Conservation (phyloP, 1,140 invertebrate species). For the Drosophila insularis region DNA sequence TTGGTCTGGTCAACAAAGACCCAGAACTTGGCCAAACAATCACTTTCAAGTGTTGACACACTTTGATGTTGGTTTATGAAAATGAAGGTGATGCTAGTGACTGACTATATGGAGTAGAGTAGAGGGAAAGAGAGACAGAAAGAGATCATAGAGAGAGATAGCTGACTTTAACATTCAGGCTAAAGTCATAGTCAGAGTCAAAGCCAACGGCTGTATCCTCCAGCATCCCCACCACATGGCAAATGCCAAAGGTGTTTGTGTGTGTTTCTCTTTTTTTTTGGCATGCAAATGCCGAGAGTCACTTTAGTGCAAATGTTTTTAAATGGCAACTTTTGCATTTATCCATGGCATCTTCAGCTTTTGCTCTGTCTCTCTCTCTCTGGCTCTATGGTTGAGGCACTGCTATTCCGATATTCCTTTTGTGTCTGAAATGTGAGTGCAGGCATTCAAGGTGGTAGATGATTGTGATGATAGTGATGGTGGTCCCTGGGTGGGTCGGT, state of each 20-base stretch:
- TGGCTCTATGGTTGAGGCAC: constrained; percentile 43
- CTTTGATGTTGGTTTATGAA: constrained; percentile 52
- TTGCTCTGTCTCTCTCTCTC: not conserved
- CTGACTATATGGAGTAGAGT: not conserved
- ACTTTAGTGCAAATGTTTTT: constrained; percentile 71
- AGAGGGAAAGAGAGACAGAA: not conserved
- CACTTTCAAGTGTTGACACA: constrained; percentile 23
- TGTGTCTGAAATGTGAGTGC: constrained; percentile 50
- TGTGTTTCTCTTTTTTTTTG: not conserved
- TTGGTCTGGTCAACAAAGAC: constrained; percentile 45
- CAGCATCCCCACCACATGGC: constrained; percentile 43
- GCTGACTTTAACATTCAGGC: constrained; percentile 2
- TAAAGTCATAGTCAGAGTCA: not conserved
- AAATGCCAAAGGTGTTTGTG: constrained; percentile 42
- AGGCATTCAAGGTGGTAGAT: constrained; percentile 25
- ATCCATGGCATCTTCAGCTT: not conserved
- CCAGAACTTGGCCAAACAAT: not conserved
- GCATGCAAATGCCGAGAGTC: constrained; percentile 68
- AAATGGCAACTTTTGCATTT: constrained; percentile 53
- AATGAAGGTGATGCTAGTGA: constrained; percentile 10
- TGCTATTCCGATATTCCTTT: constrained; percentile 40
- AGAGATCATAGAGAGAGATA: constrained; percentile 20
- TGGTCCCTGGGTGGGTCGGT: not conserved
- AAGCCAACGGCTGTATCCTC: not conserved
- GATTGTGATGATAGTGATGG: not conserved